Percentiles rank a stretch among this genome's conserved stretches.
phyloP scores from a whole-genome alignment of 2,113 vertebrate species.

The Litocranius walleri region DNA sequence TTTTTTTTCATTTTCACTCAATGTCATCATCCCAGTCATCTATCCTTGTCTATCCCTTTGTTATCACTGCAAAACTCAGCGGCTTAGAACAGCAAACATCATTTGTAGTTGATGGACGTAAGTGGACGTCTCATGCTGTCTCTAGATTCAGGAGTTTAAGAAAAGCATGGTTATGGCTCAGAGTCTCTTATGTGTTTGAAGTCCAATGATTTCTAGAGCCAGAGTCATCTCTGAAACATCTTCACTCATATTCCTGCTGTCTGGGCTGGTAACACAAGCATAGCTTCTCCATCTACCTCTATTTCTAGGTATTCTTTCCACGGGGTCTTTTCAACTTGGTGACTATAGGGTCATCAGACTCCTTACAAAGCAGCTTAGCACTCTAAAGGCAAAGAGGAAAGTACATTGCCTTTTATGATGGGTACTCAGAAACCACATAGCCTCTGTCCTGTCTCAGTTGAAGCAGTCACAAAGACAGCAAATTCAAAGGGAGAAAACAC shows the following conservation, averaged over 20 bases:
- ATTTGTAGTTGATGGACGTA: not conserved
- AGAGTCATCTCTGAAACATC: not conserved
- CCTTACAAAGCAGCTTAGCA: not conserved
- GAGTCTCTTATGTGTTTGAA: not conserved
- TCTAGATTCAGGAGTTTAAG: not conserved
- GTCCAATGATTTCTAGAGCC: not conserved
- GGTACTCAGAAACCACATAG: not conserved
- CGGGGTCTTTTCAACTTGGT: not conserved
- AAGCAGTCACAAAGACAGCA: not conserved
- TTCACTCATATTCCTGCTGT: not conserved
- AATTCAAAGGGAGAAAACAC: not conserved
- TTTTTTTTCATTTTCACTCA: not conserved
- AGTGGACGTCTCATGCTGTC: not conserved
- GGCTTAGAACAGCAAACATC: not conserved
- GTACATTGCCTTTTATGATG: not conserved
- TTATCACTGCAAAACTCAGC: not conserved
- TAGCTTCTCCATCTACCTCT: not conserved
- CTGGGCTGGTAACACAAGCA: not conserved
- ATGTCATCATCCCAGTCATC: not conserved
- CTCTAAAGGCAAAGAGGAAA: not conserved
- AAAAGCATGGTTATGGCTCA: not conserved
- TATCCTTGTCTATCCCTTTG: not conserved
- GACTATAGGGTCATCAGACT: not conserved
- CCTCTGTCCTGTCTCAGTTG: not conserved
- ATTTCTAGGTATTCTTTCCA: not conserved